These are phyloP conservation scores for Saccopteryx leptura DNA, from an alignment of 2,113 vertebrate genomes.

Conservation along the genomic window DNA sequence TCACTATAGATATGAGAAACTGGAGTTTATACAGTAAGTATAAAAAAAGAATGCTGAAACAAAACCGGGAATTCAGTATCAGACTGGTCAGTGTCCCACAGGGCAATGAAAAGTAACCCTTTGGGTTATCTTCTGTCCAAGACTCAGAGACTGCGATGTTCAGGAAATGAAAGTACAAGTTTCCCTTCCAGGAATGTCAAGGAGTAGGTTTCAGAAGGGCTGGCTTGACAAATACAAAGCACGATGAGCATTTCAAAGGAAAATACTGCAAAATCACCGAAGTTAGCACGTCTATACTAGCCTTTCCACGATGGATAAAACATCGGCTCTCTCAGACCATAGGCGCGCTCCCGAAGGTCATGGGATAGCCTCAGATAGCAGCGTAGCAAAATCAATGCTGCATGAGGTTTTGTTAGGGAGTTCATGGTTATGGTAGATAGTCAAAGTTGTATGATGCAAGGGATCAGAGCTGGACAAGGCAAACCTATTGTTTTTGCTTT, in stretches of 20 bases:
- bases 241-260: not conserved
- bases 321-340: not conserved
- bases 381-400: not conserved
- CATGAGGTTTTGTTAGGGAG: not conserved
- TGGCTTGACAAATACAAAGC: not conserved
- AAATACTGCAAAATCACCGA: not conserved
- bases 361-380: not conserved
- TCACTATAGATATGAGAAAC: not conserved
- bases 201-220: not conserved
- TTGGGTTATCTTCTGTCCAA: not conserved
- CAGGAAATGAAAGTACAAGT: slow-evolving; percentile 17
- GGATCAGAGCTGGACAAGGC: no score
- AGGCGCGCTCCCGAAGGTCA: not conserved
- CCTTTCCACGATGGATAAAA: not conserved
- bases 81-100: slow-evolving; percentile 6
- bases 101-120: not conserved
- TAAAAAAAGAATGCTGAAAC: not conserved
- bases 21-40: not conserved
- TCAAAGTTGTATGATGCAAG: not conserved
- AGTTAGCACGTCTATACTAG: not conserved
- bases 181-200: not conserved
- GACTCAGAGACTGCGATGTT: not conserved
- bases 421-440: not conserved
- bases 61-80: not conserved
- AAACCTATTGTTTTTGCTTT: not conserved